These are phyloP conservation scores for Lacerta viridis DNA, from an alignment of 2,797 vertebrate genomes.

Conservation along the genomic window DNA sequence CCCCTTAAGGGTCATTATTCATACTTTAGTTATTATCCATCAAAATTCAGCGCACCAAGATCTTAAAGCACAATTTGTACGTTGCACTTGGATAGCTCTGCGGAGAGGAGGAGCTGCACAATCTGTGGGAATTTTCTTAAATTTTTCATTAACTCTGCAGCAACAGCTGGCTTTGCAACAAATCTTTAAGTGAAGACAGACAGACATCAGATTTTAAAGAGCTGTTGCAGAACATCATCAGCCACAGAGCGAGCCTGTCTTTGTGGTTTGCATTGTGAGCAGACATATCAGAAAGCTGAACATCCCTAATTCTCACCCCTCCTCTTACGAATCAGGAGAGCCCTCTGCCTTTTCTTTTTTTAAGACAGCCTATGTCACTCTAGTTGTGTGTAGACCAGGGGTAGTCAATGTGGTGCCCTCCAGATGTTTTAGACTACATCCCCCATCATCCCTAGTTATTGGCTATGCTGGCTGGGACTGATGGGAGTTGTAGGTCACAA, in stretches of 20 bases:
- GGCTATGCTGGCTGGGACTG: too few relatives aligned
- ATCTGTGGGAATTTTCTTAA: background rate
- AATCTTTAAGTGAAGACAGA: background rate
- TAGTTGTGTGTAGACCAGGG: background rate
- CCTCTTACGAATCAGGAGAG: background rate
- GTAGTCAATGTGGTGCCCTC: background rate
- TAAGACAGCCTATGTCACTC: background rate
- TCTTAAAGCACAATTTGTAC: background rate
- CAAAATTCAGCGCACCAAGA: background rate
- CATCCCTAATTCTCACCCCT: background rate
- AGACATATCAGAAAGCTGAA: background rate
- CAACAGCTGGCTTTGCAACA: too few relatives aligned
- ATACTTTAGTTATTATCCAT: background rate
- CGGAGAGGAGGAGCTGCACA: background rate
- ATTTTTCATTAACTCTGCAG: background rate
- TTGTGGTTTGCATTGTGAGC: background rate
- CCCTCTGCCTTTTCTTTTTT: background rate
- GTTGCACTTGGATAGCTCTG: background rate
- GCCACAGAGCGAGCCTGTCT: background rate
- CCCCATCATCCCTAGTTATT: too few relatives aligned
- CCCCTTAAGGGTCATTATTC: background rate
- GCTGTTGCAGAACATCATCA: background rate
- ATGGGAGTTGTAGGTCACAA: too few relatives aligned
- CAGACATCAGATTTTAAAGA: background rate
- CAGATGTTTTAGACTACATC: too few relatives aligned